These are phyloP conservation scores for Chrysolina oricalcia DNA, from an alignment of 2,888 invertebrate species.

Conservation along the genomic window DNA sequence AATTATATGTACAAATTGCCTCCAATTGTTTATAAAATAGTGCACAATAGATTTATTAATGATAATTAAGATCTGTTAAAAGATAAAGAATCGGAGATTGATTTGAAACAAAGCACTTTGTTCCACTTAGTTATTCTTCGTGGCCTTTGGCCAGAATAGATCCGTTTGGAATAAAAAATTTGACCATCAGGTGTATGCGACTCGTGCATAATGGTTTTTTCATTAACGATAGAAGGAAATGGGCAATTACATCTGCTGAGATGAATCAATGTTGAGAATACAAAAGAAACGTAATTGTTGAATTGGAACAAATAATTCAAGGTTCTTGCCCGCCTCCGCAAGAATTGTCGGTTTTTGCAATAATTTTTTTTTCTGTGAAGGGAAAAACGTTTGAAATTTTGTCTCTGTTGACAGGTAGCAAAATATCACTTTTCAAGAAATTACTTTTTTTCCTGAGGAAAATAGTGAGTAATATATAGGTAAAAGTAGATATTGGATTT, in stretches of 20 bases:
- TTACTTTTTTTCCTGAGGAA: too few relatives aligned
- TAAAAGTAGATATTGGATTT: too few relatives aligned
- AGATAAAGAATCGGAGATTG: conserved; percentile 6
- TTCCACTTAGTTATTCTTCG: not conserved
- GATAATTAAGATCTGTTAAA: conserved; percentile 17
- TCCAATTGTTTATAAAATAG: conserved; percentile 29
- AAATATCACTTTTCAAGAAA: too few relatives aligned
- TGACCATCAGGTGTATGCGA: conserved; percentile 13
- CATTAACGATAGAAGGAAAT: not conserved
- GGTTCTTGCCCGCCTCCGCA: not conserved
- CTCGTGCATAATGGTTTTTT: conserved; percentile 3
- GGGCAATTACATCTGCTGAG: not conserved
- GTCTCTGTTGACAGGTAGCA: too few relatives aligned
- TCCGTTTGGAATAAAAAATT: conserved; percentile 23
- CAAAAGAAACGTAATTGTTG: not conserved
- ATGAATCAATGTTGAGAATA: not conserved
- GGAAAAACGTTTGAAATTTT: too few relatives aligned
- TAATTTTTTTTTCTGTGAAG: too few relatives aligned
- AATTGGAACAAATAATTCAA: not conserved
- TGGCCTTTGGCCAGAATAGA: conserved; percentile 14
- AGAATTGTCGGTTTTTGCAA: not conserved
- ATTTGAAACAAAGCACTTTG: conserved; percentile 18
- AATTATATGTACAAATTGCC: conserved; percentile 13
- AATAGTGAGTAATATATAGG: too few relatives aligned
- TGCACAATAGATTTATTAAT: conserved; percentile 30